Conservation (phyloP, 2,888 invertebrate genomes). For the Lasiommata megera region DNA sequence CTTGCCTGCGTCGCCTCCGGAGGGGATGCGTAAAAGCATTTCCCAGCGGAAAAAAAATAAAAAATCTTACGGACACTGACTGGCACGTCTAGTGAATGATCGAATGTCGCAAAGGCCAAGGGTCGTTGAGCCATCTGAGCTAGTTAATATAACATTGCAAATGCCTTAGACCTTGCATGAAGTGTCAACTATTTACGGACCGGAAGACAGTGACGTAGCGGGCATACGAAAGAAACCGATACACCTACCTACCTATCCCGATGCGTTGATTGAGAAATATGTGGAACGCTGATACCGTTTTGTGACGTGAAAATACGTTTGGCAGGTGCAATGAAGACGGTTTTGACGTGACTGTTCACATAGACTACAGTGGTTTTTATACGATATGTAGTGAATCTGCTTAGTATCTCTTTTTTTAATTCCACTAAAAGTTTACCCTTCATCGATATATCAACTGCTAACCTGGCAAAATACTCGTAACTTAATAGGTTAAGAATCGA, state of each 20-base stretch:
- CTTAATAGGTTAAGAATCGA: too few species aligned
- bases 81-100: too few species aligned
- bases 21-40: too few species aligned
- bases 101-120: background rate
- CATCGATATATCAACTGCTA: too few species aligned
- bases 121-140: background rate
- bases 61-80: too few species aligned
- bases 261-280: background rate
- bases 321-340: background rate
- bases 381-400: too few species aligned
- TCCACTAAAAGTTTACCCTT: too few species aligned
- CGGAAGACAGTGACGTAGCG: background rate
- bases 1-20: too few species aligned
- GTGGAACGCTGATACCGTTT: background rate
- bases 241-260: background rate
- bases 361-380: too few species aligned
- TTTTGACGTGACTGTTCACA: background rate
- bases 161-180: background rate
- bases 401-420: too few species aligned
- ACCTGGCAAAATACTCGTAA: too few species aligned
- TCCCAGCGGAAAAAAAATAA: too few species aligned
- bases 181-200: background rate
- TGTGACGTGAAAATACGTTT: background rate
- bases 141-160: background rate
- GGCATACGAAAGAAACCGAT: background rate